Conservation (phyloP, 1,140 invertebrate genomes). For the Lasioglossum albipes region DNA sequence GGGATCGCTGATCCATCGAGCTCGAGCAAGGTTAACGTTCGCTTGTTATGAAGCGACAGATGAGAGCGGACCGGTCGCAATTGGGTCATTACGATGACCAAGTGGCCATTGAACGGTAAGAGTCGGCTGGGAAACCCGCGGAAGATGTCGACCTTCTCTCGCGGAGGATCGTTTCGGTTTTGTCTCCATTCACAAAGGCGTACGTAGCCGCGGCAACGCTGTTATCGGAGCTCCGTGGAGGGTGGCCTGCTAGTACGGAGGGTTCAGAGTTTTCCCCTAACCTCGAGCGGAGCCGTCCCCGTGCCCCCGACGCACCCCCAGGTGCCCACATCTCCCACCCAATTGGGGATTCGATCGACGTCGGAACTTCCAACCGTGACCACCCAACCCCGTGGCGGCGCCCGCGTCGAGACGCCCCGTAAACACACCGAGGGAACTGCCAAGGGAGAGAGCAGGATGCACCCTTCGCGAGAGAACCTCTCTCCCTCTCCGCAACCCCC, state of each 20-base stretch:
- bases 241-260: constrained; percentile 28
- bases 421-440: constrained; percentile 54
- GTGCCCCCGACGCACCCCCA: constrained; percentile 34
- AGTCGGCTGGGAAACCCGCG: background rate
- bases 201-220: constrained; percentile 30
- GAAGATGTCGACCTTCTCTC: constrained; percentile 31
- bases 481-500: too few relatives aligned
- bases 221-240: constrained; percentile 41
- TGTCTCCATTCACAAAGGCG: constrained; percentile 54
- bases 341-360: constrained; percentile 74
- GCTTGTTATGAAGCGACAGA: background rate
- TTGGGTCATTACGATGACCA: constrained; percentile 16
- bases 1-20: too few relatives aligned
- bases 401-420: constrained; percentile 54
- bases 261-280: constrained; percentile 50
- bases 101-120: constrained; percentile 23
- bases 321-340: constrained; percentile 65
- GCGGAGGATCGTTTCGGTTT: constrained; percentile 13
- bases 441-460: constrained; percentile 32
- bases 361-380: constrained; percentile 60
- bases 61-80: background rate
- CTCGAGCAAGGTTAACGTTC: too few relatives aligned
- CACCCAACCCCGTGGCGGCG: constrained; percentile 58
- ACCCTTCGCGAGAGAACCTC: background rate
- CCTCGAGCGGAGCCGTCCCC: constrained; percentile 31